Evolutionary conservation across 2,888 invertebrate genomes (phyloP), one percentile per base, ranked within the genome.

Genomic region (Crossocerus cetratus): DNA sequence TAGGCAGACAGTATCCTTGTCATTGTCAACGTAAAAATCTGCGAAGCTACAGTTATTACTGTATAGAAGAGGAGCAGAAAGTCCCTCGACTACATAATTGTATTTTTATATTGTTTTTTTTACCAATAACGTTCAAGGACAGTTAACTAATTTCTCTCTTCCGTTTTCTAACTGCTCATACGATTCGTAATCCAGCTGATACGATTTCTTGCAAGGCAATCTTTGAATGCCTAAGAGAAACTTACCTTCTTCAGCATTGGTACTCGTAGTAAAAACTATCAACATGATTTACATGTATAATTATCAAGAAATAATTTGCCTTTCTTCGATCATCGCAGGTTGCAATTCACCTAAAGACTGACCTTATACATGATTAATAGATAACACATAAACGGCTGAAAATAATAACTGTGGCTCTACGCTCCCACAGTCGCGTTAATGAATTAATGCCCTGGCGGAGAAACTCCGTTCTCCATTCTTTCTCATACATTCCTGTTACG

Each of bases 261-360:
- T 32, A 32, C 32, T 32, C 32, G 32, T 8, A 32, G 32, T 32
- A 32, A 32, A 11, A 32, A 11, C 32, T 32, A 32, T 32, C 8
- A 32, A 32, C 32, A 32, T 32, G 32, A 32, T 11, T 32, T 32
- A 32, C 32, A 32, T 32, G 32, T 32, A 32, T 64, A 70, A 64
- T 43, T 60, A 43, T 54, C 23, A 55, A 56, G 68, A 65, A 66
- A 59, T 21, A 20, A 16, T 63, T 22, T 21, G 64, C 61, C 69
- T 67, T 76, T 74, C 65, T 66, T 68, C 68, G 73, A 56, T 70
- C 65, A 74, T 81, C 76, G 83, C 80, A 75, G 71, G 82, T 83
- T 80, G 81, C 84, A 82, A 86, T 84, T 86, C 77, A 82, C 76
- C 77, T 80, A 86, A 89, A 89, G 88, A 88, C 88, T 88, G 88